These are phyloP conservation scores for Orycteropus afer DNA, from an alignment of 2,113 vertebrate genomes.

Conservation along the genomic window DNA sequence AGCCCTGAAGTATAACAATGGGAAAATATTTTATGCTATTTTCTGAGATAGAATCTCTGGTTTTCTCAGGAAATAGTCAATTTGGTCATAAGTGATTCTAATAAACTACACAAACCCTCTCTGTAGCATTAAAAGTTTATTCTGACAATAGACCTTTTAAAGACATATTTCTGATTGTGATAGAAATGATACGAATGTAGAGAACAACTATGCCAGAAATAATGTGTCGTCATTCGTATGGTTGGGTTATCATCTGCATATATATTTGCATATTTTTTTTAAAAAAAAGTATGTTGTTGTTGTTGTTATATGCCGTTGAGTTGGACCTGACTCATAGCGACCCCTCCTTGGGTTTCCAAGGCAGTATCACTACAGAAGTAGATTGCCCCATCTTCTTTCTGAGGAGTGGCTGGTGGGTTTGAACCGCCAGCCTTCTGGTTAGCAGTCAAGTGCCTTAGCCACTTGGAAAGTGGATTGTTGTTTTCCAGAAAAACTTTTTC, in stretches of 20 bases:
- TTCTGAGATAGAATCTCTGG: background rate
- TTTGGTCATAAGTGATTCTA: background rate
- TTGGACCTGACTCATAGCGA: no score
- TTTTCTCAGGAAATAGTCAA: background rate
- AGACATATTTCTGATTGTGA: slow-evolving; percentile 36
- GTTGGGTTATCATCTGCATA: background rate
- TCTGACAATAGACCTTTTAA: background rate
- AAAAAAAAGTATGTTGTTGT: no score
- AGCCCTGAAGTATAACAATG: background rate
- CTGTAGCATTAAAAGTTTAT: background rate
- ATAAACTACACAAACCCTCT: background rate
- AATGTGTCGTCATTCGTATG: background rate
- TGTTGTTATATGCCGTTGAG: no score
- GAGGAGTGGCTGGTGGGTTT: no score
- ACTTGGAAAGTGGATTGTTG: slow-evolving; percentile 20
- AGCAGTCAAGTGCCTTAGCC: no score
- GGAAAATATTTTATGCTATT: background rate
- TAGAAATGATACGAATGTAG: background rate
- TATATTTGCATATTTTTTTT: background rate
- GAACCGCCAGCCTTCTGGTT: no score
- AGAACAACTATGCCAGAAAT: background rate
- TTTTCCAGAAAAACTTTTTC: background rate
- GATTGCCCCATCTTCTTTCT: no score
- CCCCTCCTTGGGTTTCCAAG: no score
- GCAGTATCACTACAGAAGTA: no score